Base-by-base conservation (phyloP, 1,140 invertebrate genomes). In the Heliconius himera region DNA sequence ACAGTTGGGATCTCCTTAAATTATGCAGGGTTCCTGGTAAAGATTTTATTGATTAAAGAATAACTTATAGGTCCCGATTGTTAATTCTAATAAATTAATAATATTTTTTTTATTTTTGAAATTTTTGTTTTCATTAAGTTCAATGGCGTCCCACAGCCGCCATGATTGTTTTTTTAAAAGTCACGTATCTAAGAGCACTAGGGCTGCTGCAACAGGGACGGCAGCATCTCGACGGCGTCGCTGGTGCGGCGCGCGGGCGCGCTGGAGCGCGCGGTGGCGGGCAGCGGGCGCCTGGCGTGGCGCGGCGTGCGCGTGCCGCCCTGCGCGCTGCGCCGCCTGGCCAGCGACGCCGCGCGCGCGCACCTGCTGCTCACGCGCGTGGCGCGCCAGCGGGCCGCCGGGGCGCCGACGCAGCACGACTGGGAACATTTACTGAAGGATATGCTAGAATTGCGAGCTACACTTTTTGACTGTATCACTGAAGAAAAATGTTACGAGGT, bases 281-380 rank as follows among this genome's bases (percentile, higher is more conserved):
- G 91, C 78, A 94, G 82, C 90, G 88, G 82, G 78, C 90, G 95
- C 38, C 85, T 95, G 33, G 90, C 91, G 49, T 94, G 94, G 84
- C 95, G 96, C 79, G 88, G 87, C 38, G 91, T 96, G 51, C 86
- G 85, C 76, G 89, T 94, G 76, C 90, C 95, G 51, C 90, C 95
- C 38, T 85, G 90, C 22, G 90, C 93, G 71, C 83, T 96, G 49
- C 90, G 87, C 71, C 81, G 94, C 49, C 70, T 86, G 81, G 82
- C 73, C 72, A 71, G 13, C 70, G 70, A 82, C 79, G n/a, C 70
- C 60, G 73, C 54, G 54, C 81, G 36, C 74, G 84, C 73, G 80
- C 80, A 76, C 74, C 73, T 66, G n/a, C 80, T 90, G 76, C 84
- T 83, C 16, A 20, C 94, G 33, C 85, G 89, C 11, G 89, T 94